Base-by-base conservation (phyloP, 2,113 vertebrate genomes). In the Dasyurus viverrinus region DNA sequence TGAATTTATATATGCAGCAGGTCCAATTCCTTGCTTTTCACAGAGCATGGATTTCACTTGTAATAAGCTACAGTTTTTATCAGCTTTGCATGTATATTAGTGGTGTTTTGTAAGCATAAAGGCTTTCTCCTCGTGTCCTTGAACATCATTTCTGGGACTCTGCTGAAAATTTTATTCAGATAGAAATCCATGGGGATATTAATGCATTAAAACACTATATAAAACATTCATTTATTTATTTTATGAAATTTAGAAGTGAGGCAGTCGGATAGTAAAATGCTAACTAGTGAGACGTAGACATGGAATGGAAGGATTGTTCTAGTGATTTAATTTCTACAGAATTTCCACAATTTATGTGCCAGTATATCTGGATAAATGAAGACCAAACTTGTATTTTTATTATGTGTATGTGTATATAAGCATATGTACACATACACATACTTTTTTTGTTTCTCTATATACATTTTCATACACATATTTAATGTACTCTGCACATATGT, bases 91-190 rank as follows among this genome's bases (percentile, higher is more conserved):
- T 55, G 52, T 42, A 91, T 91, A 57, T 90, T 93, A 42, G 57
- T 76, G 68, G 22, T 48, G 89, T 60, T 57, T 95, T 95, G 95
- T 92, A 47, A 94, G 50, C 23, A 93, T 76, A 48, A 53, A 90
- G 50, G 22, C 46, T 94, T 96, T 96, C 94, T 94, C 92, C 92
- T 91, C 95, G 53, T 95, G 94, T 3, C 90, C 90, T 52, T 47
- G 47, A 93, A 94, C 92, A 95, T 26, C 48, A 48, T 89, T 90
- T 89, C 90, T 89, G 53, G 95, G 30, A 92, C 36, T 27, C 53
- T 76, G 90, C 90, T 23, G 50, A 90, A 90, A 93, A 30, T 52
- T 4, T 90, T 92, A 84, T 26, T 54, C 26, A 90, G 25, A 90
- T 93, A 89, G 8, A 91, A 94, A 42, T 9, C 90, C 14, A 60